These are phyloP conservation scores for Biston stratarius DNA, from an alignment of 2,888 invertebrate species.

Conservation along the genomic window DNA sequence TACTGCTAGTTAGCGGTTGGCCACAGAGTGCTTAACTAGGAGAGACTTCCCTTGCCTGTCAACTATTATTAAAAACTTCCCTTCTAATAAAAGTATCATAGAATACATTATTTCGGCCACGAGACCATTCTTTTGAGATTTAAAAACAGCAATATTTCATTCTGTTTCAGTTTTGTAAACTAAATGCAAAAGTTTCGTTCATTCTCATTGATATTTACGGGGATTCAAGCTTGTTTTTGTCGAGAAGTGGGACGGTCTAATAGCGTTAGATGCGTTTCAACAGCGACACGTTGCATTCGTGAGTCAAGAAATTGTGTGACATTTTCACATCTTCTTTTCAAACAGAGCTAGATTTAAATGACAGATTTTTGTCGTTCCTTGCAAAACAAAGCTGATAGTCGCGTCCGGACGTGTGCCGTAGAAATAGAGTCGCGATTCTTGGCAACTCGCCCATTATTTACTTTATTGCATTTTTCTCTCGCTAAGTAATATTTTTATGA, in stretches of 20 bases:
- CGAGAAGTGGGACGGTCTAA: slow-evolving; percentile 24
- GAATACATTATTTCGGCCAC: slow-evolving; percentile 38
- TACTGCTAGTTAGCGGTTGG: slow-evolving; percentile 67
- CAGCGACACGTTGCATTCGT: slow-evolving; percentile 15
- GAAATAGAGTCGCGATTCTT: slow-evolving; percentile 73
- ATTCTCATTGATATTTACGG: slow-evolving; percentile 25
- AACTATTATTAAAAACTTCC: slow-evolving; percentile 54
- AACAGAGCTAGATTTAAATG: slow-evolving; percentile 22
- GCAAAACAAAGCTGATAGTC: slow-evolving; percentile 54
- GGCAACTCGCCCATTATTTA: slow-evolving; percentile 71
- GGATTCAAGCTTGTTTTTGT: slow-evolving; percentile 26
- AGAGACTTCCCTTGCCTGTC: slow-evolving; percentile 66
- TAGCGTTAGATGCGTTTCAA: slow-evolving; percentile 23
- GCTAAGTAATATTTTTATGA: slow-evolving; percentile 60
- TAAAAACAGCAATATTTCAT: slow-evolving; percentile 38
- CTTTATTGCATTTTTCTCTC: slow-evolving; percentile 71
- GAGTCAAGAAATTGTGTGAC: slow-evolving; percentile 20
- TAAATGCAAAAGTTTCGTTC: slow-evolving; percentile 17
- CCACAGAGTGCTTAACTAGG: slow-evolving; percentile 64
- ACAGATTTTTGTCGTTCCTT: slow-evolving; percentile 39
- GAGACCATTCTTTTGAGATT: slow-evolving; percentile 38
- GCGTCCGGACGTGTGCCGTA: slow-evolving; percentile 62
- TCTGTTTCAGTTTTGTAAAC: slow-evolving; percentile 24
- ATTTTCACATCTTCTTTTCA: slow-evolving; percentile 25
- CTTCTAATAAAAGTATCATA: slow-evolving; percentile 49